A percentile compares a stretch with the other conserved stretches of the same genome.
Conservation (phyloP, 2,113 vertebrate species). For the Hippoglossus stenolepis region DNA sequence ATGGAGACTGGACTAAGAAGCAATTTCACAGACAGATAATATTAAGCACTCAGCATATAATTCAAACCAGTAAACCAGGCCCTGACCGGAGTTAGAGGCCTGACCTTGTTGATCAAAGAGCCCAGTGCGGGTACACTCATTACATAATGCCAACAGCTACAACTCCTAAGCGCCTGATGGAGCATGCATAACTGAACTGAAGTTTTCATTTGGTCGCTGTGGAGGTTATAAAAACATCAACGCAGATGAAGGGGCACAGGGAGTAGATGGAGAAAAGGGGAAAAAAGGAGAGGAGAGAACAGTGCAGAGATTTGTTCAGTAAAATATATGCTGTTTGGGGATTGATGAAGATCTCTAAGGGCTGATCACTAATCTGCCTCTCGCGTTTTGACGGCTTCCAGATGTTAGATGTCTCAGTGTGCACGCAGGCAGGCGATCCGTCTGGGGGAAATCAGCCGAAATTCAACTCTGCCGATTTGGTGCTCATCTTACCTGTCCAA, state of each 20-base stretch:
- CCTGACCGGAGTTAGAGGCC: not conserved
- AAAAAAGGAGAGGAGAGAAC: not conserved
- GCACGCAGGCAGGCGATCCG: slow-evolving; percentile 16
- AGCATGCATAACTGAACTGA: slow-evolving; percentile 25
- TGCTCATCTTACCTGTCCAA: slow-evolving; percentile 90
- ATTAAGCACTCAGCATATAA: slow-evolving; percentile 9
- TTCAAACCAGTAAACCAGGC: slow-evolving; percentile 25
- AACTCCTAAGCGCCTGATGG: slow-evolving; percentile 29
- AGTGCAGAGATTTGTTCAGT: slow-evolving; percentile 42
- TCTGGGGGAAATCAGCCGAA: not conserved
- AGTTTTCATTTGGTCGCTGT: slow-evolving; percentile 50
- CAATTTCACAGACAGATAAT: slow-evolving; percentile 25
- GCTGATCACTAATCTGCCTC: slow-evolving; percentile 33
- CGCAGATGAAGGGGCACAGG: slow-evolving; percentile 26
- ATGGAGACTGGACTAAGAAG: not conserved
- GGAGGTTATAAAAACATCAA: slow-evolving; percentile 54
- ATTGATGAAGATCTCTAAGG: slow-evolving; percentile 44
- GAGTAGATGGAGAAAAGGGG: slow-evolving; percentile 40
- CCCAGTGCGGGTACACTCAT: slow-evolving; percentile 2
- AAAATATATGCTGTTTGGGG: slow-evolving; percentile 36
- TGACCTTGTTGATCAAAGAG: slow-evolving; percentile 31
- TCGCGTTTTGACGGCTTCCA: slow-evolving; percentile 57
- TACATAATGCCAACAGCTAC: slow-evolving; percentile 27
- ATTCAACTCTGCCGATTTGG: slow-evolving; percentile 3
- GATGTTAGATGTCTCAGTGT: slow-evolving; percentile 36